phyloP scores from a whole-genome alignment of 2,888 invertebrate genomes.

The Colostygia pectinataria region DNA sequence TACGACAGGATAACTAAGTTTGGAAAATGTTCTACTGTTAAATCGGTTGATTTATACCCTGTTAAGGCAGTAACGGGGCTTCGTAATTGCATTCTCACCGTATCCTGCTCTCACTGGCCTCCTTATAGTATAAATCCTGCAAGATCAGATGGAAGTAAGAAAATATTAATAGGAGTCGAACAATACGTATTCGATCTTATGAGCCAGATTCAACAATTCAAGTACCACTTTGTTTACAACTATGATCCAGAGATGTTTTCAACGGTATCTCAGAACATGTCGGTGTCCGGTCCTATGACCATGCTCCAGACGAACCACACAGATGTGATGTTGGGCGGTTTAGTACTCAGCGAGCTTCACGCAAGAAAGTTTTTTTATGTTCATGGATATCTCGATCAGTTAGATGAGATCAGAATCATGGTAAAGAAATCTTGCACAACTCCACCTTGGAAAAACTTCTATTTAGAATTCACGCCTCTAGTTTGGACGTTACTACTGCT shows the following conservation, averaged over 20 bases:
- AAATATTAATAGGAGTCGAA: slow-evolving; percentile 39
- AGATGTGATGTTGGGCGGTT: slow-evolving; percentile 43
- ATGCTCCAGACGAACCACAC: slow-evolving; percentile 36
- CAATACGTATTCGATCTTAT: slow-evolving; percentile 48
- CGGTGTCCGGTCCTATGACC: slow-evolving; percentile 42
- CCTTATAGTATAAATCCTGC: slow-evolving; percentile 48
- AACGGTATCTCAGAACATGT: slow-evolving; percentile 37
- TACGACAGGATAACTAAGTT: slow-evolving; percentile 46
- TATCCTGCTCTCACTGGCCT: slow-evolving; percentile 50
- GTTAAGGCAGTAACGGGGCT: slow-evolving; percentile 48
- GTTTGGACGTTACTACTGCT: slow-evolving; percentile 49
- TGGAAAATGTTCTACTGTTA: slow-evolving; percentile 47
- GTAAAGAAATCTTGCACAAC: slow-evolving; percentile 45
- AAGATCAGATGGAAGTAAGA: background rate
- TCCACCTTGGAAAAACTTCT: slow-evolving; percentile 46
- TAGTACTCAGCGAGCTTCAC: slow-evolving; percentile 38
- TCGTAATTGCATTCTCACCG: slow-evolving; percentile 52
- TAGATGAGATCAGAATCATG: slow-evolving; percentile 48
- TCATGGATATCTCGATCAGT: slow-evolving; percentile 43
- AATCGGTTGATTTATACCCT: slow-evolving; percentile 40
- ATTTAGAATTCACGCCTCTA: slow-evolving; percentile 44
- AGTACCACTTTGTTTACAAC: slow-evolving; percentile 44
- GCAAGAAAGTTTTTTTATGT: slow-evolving; percentile 44
- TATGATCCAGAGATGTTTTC: slow-evolving; percentile 41
- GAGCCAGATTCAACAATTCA: slow-evolving; percentile 47